These are phyloP conservation scores for Oreochromis aureus DNA, from an alignment of 2,113 vertebrate genomes.

Conservation along the genomic window DNA sequence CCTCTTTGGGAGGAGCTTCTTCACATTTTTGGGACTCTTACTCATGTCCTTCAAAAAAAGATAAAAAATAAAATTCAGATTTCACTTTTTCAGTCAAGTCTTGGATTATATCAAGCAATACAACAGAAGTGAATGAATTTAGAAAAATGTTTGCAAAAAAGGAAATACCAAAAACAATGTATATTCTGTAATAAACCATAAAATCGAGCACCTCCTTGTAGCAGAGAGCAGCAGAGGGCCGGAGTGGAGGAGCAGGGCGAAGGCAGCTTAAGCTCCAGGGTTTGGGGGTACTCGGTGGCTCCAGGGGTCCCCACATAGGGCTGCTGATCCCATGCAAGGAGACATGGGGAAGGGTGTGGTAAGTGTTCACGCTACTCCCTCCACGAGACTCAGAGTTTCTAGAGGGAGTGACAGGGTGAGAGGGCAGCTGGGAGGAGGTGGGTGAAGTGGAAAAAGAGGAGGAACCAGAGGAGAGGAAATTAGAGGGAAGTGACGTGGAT, in stretches of 20 bases:
- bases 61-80: background rate
- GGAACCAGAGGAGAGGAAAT: fast-evolving
- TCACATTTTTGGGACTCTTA: constrained; percentile 96
- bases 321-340: constrained; percentile 78
- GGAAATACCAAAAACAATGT: background rate
- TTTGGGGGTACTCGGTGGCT: constrained; percentile 88
- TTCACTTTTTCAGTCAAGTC: background rate
- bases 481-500: fast-evolving
- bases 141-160: fast-evolving
- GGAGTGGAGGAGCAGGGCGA: constrained; percentile 88
- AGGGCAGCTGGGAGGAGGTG: constrained; percentile 77
- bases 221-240: constrained; percentile 90
- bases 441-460: background rate
- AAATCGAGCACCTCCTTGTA: constrained; percentile 85
- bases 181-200: background rate
- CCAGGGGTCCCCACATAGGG: constrained; percentile 86
- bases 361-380: constrained; percentile 71
- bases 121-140: background rate
- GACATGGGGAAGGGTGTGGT: constrained; percentile 87
- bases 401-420: constrained; percentile 82
- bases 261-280: constrained; percentile 97
- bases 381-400: constrained; percentile 85
- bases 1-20: constrained; percentile 94
- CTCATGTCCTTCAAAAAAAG: constrained; percentile 80
- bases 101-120: background rate